These are phyloP conservation scores for Phacellophora camtschatica DNA, from an alignment of 30 jellyfish, hydroid and myxozoan genomes.

Conservation along the genomic window DNA sequence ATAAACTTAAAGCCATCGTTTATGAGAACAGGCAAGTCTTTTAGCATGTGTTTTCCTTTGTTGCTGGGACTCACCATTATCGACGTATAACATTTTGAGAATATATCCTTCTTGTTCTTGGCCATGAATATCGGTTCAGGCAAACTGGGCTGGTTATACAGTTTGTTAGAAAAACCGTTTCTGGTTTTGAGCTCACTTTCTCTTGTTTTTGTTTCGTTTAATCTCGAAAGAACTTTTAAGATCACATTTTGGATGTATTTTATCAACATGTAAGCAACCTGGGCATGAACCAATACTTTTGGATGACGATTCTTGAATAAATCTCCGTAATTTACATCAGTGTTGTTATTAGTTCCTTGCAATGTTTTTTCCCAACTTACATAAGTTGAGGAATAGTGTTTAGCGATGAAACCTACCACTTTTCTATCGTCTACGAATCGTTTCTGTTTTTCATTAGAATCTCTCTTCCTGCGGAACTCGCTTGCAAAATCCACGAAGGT, in stretches of 20 bases:
- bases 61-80: constrained; percentile 58
- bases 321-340: background rate
- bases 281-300: constrained; percentile 86
- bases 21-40: constrained; percentile 13
- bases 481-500: constrained; percentile 58
- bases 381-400: constrained; percentile 38
- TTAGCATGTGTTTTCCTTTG: constrained; percentile 53
- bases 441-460: constrained; percentile 3
- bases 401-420: constrained; percentile 38
- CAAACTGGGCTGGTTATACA: background rate
- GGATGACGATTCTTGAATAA: constrained; percentile 83
- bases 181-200: background rate
- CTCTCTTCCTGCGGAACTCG: background rate
- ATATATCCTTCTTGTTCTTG: background rate
- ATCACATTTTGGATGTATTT: constrained; percentile 37
- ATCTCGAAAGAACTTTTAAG: background rate
- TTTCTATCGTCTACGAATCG: constrained; percentile 35
- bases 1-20: constrained; percentile 60
- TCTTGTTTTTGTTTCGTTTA: background rate
- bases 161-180: background rate
- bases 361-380: constrained; percentile 39
- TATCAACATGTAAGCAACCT: constrained; percentile 65
- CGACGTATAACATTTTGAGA: constrained; percentile 72
- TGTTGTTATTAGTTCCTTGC: background rate
- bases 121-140: constrained; percentile 50